Base-by-base conservation (phyloP, 2,113 vertebrate species). In the Toxotes jaculatrix region DNA sequence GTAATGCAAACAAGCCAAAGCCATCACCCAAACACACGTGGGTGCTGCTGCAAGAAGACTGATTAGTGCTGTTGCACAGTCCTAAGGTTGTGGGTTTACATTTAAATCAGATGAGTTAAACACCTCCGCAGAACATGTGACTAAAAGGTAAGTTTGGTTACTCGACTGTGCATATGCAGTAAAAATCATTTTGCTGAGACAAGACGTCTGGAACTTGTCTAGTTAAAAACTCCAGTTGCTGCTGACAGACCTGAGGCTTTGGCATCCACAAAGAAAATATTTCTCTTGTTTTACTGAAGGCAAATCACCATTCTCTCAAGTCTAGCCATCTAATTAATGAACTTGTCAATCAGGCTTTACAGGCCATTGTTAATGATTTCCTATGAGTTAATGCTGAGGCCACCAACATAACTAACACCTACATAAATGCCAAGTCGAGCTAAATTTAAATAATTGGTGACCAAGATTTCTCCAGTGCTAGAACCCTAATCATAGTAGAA, bases 321-420 rank as follows among this genome's bases (percentile, higher is more conserved):
- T 83, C 31, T 59, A 60, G 53, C 64, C 43, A 74, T 69, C 36
- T 76, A 62, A 79, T 76, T 86, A 83, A 77, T 73, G 12, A 77
- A 59, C 62, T 12, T 83, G 63, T 78, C 79, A 86, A 55, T 78
- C 59, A 82, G 31, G 51, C 59, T 65, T 63, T 78, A 31, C 40
- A 45, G 56, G 56, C 21, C 21, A n/a, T 17, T 56, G 53, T 59
- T 77, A 61, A 55, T 55, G 27, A 73, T 43, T 40, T 65, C 31
- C 47, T 60, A n/a, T 17, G 43, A 63, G 49, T 45, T 66, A 72
- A 82, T 67, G 55, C n/a, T 51, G 36, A 47, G 13, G 38, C 57
- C 27, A 11, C 47, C 49, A 65, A 45, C 79, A 86, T 40, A 13
- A 53, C 31, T 1, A 49, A 73, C 53, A 27, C 23, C 51, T 45